Evolutionary conservation across 2,797 vertebrate species (phyloP).

Genomic region (Lycodopsis pacificus): DNA sequence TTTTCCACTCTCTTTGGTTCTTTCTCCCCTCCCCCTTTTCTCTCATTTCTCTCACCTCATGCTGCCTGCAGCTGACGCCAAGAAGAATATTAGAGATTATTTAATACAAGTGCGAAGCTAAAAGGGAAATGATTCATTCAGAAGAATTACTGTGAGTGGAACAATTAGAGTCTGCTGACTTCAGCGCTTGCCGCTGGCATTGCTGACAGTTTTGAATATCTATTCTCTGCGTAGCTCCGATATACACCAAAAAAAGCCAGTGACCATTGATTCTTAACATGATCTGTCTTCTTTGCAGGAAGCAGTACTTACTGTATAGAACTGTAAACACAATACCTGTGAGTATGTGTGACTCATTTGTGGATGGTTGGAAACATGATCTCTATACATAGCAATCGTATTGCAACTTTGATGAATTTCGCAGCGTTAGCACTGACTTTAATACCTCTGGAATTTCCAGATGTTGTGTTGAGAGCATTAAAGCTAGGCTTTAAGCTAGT

Average conservation of each 20-base stretch:
- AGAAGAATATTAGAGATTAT: conserved; percentile 80
- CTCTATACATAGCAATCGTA: background rate
- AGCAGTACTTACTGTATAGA: background rate
- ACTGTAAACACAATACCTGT: conserved; percentile 1
- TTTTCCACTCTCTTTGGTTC: conserved; percentile 19
- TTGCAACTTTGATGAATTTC: conserved; percentile 16
- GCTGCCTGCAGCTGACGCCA: conserved; percentile 77
- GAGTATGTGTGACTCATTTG: conserved; percentile 9
- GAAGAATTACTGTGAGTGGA: conserved; percentile 67
- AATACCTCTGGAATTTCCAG: conserved; percentile 11
- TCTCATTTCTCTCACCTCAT: conserved; percentile 58
- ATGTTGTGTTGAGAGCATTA: conserved; percentile 28
- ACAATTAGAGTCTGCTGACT: conserved; percentile 54
- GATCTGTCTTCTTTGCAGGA: conserved; percentile 2
- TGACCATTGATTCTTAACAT: background rate
- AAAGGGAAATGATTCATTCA: conserved; percentile 85
- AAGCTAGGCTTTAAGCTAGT: background rate
- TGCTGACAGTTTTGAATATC: conserved; percentile 14
- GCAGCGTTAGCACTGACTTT: background rate
- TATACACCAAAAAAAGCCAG: background rate
- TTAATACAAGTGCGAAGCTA: conserved; percentile 82
- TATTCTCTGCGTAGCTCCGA: conserved; percentile 8
- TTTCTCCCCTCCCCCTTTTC: conserved; percentile 35
- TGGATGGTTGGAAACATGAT: conserved; percentile 7
- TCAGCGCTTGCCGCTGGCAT: conserved; percentile 3